Percentiles rank a stretch among this genome's conserved stretches.
These are phyloP conservation scores for Catostylus mosaicus DNA, from an alignment of 30 jellyfish, hydroid and myxozoan genomes.

Conservation along the genomic window DNA sequence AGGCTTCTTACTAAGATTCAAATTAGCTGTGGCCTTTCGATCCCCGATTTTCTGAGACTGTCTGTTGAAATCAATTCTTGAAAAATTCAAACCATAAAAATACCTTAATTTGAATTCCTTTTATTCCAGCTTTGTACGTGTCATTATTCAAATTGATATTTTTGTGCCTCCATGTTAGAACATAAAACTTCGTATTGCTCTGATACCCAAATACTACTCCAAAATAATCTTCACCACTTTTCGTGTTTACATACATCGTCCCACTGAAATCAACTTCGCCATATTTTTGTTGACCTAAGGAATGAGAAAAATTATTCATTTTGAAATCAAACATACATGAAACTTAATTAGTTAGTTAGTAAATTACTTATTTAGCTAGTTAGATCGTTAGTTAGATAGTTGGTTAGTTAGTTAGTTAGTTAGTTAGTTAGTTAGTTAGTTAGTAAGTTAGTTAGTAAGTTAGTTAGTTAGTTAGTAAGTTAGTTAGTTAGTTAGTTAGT, in stretches of 20 bases:
- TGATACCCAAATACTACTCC: constrained; percentile 94
- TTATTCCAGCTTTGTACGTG: constrained; percentile 88
- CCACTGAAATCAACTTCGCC: constrained; percentile 91
- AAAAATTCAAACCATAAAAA: too few species aligned
- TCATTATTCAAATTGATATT: constrained; percentile 58
- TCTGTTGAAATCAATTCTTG: too few species aligned
- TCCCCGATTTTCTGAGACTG: too few species aligned
- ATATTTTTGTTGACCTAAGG: constrained; percentile 81
- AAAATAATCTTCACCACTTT: constrained; percentile 75
- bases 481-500: not conserved
- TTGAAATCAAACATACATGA: not conserved
- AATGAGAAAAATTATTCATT: not conserved
- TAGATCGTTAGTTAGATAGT: not conserved
- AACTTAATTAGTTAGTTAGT: too few species aligned
- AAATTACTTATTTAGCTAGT: not conserved
- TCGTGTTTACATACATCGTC: constrained; percentile 75
- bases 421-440: not conserved
- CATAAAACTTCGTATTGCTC: constrained; percentile 72
- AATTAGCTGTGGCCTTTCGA: too few species aligned
- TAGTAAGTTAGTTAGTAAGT: not conserved
- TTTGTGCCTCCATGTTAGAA: constrained; percentile 81
- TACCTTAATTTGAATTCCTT: constrained; percentile 90
- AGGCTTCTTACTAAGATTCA: too few species aligned
- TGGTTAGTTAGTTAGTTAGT: too few species aligned
- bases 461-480: not conserved